phyloP scores from a whole-genome alignment of 2,113 vertebrate genomes.

The Nycticebus coucang region DNA sequence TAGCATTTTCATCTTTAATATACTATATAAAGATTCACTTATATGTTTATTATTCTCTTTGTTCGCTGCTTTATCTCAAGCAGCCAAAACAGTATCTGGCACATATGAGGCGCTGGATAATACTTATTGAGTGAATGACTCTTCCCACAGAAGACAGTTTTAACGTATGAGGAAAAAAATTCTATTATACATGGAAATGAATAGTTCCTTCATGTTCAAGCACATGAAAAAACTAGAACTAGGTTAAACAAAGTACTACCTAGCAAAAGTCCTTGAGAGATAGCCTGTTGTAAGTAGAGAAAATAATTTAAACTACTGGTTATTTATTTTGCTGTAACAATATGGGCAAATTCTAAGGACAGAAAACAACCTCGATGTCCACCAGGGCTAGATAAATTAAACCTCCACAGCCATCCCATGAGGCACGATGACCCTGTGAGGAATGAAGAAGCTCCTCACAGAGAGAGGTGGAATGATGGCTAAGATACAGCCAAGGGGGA shows the following conservation, averaged over 20 bases:
- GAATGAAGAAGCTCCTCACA: rapidly evolving
- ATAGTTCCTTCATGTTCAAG: slow-evolving; percentile 10
- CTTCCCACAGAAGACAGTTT: not conserved
- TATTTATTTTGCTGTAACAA: not conserved
- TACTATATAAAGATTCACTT: not conserved
- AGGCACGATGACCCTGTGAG: rapidly evolving
- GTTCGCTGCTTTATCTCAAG: not conserved
- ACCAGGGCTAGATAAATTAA: not conserved
- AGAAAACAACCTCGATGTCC: not conserved
- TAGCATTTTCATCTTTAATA: not conserved
- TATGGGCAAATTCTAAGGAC: not conserved
- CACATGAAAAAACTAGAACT: not conserved
- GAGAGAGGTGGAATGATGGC: rapidly evolving
- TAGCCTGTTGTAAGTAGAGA: not conserved
- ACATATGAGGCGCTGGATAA: not conserved
- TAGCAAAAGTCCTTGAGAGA: not conserved
- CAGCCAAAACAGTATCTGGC: not conserved
- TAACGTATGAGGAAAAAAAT: not conserved
- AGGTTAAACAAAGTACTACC: not conserved
- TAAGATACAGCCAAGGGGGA: not conserved
- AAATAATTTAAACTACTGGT: not conserved
- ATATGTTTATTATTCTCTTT: not conserved
- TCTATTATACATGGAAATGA: not conserved
- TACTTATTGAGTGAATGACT: not conserved
- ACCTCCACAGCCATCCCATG: rapidly evolving